Base-by-base conservation (phyloP, 2,888 invertebrate species). In the Acanthosepion esculentum region DNA sequence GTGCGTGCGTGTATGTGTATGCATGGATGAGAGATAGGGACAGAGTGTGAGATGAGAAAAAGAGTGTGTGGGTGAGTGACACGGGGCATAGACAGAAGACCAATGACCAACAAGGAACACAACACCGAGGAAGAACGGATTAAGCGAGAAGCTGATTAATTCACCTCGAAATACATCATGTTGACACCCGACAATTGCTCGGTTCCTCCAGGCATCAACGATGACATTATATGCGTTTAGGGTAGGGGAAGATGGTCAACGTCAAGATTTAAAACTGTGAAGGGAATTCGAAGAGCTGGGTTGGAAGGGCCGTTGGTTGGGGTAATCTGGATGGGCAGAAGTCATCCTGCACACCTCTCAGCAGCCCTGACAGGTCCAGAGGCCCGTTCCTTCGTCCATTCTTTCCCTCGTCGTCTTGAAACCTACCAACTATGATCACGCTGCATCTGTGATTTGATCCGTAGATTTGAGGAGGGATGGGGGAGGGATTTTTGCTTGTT, bases 101-200 rank as follows among this genome's bases (percentile, higher is more conserved):
- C 7, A 64, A 64, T 64, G 23, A 64, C 26, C 26, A 64, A 29
- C 7, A 64, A 64, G 64, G 15, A 50, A 59, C 59, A 59, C 59
- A 59, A 23, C 59, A 59, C 59, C 59, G 59, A 23, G 59, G 23
- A 59, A 23, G 78, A 18, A 33, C n/a, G n/a, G 78, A 78, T 78
- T 78, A 78, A 78, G n/a, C n/a, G 78, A 78, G 78, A 78, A 78
- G 78, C 78, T 78, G n/a, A 78, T 78, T n/a, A 78, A 78, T 78
- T 78, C 78, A 78, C 78, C 78, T n/a, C n/a, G 78, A 78, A 78
- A 78, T 33, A 78, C 78, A 78, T 78, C 78, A n/a, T n/a, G 15
- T 33, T 78, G 78, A 78, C 78, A n/a, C n/a, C n/a, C n/a, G 78
- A 78, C 78, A n/a, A 78, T 78, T 78, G 78, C 78, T n/a, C n/a